Evolutionary conservation across 2,113 vertebrate genomes (phyloP), one percentile per base, ranked within the genome.

Genomic region (Mellivora capensis): DNA sequence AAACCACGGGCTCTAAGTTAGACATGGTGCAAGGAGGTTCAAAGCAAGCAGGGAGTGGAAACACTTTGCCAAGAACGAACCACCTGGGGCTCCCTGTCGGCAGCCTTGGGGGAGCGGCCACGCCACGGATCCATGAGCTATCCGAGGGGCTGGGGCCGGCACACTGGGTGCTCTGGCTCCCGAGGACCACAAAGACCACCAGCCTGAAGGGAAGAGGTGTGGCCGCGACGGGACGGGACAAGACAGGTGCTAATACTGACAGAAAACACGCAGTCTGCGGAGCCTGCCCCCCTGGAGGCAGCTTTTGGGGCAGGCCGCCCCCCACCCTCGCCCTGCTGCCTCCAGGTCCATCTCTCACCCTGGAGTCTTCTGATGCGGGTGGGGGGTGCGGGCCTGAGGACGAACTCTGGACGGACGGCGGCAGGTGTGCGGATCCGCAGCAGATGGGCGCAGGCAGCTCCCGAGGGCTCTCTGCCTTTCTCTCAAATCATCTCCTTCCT

Each of bases 171-270:
- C 92, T 34, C 83, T n/a, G 57, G 59, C 92, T 59, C 37, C 71
- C 9, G 42, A 39, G 85, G 91, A 11, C 82, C 87, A 69, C 71
- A 49, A 7, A 42, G 72, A 37, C 27, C 83, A 71, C 0, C 0
- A 2, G 47, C 25, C 15, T 0, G 0, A 15, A 27, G 54, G 42
- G 37, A 67, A 47, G 10, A 31, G 57, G 54, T 21, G 3, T 29
- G 39, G 72, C 27, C 2, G 0, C 0, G 21, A 49, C 47, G 3
- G 80, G 2, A 49, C 47, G 2, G 79, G 59, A 6, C n/a, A 21
- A 87, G 77, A 21, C 4, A 15, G 20, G 86, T 34, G 90, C 69
- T 97, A 98, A 98, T 97, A 98, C 98, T 97, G 98, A 97, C 54
- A 1, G 94, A 94, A 47, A 52, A n/a, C 13, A 7, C 0, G 1